Base-by-base conservation (phyloP, 2,888 invertebrate species). In the Drosophila flavopinicola region DNA sequence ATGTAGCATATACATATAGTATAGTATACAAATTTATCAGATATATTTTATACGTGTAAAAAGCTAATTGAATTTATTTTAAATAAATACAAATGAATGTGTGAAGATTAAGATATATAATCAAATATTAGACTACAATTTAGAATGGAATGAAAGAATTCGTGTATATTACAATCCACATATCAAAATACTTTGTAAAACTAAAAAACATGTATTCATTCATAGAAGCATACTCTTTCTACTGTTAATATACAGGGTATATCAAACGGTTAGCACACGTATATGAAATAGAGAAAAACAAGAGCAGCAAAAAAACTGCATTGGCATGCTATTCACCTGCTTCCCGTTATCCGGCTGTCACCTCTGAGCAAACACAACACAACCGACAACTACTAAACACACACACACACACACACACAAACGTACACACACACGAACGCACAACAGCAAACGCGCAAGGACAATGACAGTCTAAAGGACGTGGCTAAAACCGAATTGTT, bases 251-350 rank as follows among this genome's bases (percentile, higher is more conserved):
- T 27, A 30, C 17, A 49, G 53, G 63, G 64, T 70, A 64, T 29
- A 15, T 17, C 37, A 6, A 4, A 6, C 2, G 3, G 17, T n/a
- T 3, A 17, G 6, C 17, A 3, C 17, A 37, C 17, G n/a, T 0
- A 0, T 10, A 10, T 1, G 13, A 10, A 13, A 45, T 3, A 20
- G 20, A 24, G 15, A 25, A 24, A 29, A 44, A 20, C 33, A 15
- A 49, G 27, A 15, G 47, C 24, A 11, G n/a, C 20, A 29, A 29
- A 41, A 60, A 59, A 54, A 35, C 25, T 45, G 42, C 32, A 35
- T 30, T 32, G 35, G 38, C 52, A 38, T 68, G 66, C 65, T 69
- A 41, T 75, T 75, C 75, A 75, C 57, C 70, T 73, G 72, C 41
- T 54, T 49, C 29, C 49, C 45, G 53, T 33, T 37, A 37, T 17